phyloP scores from a whole-genome alignment of 64 coral and sea anemone species.

The Montipora foliosa region DNA sequence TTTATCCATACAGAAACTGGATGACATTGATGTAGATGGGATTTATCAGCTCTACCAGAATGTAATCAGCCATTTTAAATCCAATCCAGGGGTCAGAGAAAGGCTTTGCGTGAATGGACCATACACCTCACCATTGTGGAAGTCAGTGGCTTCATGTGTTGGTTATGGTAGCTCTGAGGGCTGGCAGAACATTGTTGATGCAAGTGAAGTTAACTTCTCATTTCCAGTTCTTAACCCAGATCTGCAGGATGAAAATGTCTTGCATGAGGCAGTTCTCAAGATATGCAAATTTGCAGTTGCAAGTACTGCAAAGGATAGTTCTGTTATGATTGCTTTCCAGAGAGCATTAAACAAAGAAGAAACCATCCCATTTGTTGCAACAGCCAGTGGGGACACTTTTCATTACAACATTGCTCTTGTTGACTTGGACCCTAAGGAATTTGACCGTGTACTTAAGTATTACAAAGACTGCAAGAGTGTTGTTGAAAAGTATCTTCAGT shows the following conservation, averaged over 20 bases:
- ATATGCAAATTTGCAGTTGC: slow-evolving; percentile 86
- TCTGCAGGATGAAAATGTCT: background rate
- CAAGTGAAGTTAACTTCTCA: background rate
- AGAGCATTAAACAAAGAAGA: background rate
- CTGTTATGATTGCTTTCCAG: slow-evolving; percentile 87
- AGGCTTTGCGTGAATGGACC: slow-evolving; percentile 70
- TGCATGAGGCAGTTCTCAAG: slow-evolving; percentile 38
- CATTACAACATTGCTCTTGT: slow-evolving; percentile 85
- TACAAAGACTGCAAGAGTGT: slow-evolving; percentile 66
- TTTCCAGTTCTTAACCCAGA: slow-evolving; percentile 21
- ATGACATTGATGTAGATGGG: slow-evolving; percentile 79
- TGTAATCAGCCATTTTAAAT: slow-evolving; percentile 43
- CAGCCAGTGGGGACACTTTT: slow-evolving; percentile 1
- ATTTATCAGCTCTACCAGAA: slow-evolving; percentile 60
- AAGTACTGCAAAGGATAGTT: slow-evolving; percentile 89
- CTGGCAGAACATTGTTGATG: background rate
- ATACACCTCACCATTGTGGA: slow-evolving; percentile 61
- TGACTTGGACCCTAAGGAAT: slow-evolving; percentile 88
- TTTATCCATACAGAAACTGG: slow-evolving; percentile 70
- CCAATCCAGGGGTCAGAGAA: slow-evolving; percentile 57
- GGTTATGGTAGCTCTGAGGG: background rate
- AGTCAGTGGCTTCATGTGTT: slow-evolving; percentile 37
- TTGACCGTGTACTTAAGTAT: slow-evolving; percentile 89
- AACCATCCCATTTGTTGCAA: slow-evolving; percentile 4
- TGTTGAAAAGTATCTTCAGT: slow-evolving; percentile 65